Evolutionary conservation across 2,888 invertebrate species (phyloP).

Genomic region (Cartodere bifasciata): DNA sequence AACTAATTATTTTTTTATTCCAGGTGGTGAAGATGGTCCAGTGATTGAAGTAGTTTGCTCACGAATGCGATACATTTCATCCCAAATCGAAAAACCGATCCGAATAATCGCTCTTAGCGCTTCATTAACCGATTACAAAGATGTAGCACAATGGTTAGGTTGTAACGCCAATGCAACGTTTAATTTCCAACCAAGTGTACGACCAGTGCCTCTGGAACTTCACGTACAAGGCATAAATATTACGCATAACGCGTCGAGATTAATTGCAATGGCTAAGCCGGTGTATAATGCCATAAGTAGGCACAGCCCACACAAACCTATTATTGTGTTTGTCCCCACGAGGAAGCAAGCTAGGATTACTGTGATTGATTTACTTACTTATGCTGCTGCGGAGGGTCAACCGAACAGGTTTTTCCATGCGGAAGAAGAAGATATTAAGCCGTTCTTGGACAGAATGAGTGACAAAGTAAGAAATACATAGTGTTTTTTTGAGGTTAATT

Average conservation of each 20-base stretch:
- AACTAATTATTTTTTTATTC: too few species aligned
- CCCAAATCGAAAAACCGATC: constrained; percentile 81
- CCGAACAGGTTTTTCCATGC: constrained; percentile 85
- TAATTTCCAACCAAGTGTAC: constrained; percentile 97
- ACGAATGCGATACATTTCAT: constrained; percentile 88
- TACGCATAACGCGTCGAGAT: constrained; percentile 90
- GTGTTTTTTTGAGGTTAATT: neutral
- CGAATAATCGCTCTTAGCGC: constrained; percentile 89
- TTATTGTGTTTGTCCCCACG: constrained; percentile 83
- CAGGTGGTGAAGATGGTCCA: constrained; percentile 84
- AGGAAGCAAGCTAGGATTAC: constrained; percentile 85
- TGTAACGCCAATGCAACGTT: constrained; percentile 88
- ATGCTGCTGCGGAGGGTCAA: constrained; percentile 80
- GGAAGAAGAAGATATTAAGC: constrained; percentile 71
- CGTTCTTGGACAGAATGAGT: constrained; percentile 74
- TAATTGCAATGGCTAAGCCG: constrained; percentile 97
- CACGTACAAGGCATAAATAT: constrained; percentile 97
- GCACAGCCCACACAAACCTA: constrained; percentile 73
- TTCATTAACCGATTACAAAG: constrained; percentile 88
- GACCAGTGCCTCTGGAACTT: constrained; percentile 88
- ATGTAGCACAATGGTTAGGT: constrained; percentile 93
- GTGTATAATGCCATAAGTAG: constrained; percentile 86
- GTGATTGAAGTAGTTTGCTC: constrained; percentile 89
- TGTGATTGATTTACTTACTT: constrained; percentile 90
- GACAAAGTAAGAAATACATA: constrained; percentile 53